phyloP scores from a whole-genome alignment of 2,113 vertebrate genomes.

The Cranoglanis bouderius region DNA sequence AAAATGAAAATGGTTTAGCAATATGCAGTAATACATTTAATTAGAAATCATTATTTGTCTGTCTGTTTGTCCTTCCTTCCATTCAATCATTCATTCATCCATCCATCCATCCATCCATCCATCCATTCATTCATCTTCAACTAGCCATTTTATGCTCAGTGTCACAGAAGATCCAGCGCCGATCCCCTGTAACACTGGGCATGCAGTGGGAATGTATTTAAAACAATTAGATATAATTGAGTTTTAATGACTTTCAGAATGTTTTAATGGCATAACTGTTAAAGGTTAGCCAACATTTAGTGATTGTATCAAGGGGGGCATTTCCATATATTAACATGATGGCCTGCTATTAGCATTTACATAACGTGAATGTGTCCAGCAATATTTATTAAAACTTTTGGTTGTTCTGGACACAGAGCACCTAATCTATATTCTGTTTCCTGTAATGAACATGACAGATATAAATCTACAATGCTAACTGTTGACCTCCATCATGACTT shows the following conservation, averaged over 20 bases:
- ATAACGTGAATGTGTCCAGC: background rate
- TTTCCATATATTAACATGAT: slow-evolving; percentile 52
- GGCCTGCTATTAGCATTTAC: slow-evolving; percentile 16
- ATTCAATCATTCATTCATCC: background rate
- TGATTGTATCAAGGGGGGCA: slow-evolving; percentile 36
- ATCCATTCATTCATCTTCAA: background rate
- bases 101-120: background rate
- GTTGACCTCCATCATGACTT: slow-evolving; percentile 33
- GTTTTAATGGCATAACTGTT: slow-evolving; percentile 34
- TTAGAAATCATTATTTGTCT: background rate
- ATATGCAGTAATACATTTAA: background rate
- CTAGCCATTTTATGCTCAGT: background rate
- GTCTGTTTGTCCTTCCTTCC: background rate
- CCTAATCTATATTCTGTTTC: background rate
- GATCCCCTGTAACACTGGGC: background rate
- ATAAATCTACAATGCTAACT: slow-evolving; percentile 41
- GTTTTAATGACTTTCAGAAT: slow-evolving; percentile 39
- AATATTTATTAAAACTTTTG: slow-evolving; percentile 17
- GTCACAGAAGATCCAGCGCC: background rate
- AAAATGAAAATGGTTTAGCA: background rate
- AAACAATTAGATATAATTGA: slow-evolving; percentile 27
- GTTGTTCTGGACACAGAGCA: background rate
- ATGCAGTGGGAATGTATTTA: background rate
- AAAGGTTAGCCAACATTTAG: slow-evolving; percentile 50
- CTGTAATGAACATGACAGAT: slow-evolving; percentile 42